Evolutionary conservation across 2,797 vertebrate genomes (phyloP), one percentile per base, ranked within the genome.

Genomic region (Xyrichtys novacula): DNA sequence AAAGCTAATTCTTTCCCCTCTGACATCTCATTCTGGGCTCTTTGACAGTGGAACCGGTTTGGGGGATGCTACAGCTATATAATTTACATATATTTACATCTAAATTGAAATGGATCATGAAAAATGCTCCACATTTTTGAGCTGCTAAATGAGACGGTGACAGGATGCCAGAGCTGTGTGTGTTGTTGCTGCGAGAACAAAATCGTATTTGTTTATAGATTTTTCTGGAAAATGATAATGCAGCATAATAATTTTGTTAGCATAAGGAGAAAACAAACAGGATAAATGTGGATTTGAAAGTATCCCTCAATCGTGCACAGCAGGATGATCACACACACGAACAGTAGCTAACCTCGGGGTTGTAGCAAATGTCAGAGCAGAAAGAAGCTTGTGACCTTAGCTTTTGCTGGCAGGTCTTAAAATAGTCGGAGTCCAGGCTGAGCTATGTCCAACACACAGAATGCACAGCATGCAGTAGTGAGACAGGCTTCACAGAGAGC

Each of bases 81-180:
- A 10, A 90, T 90, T 87, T 83, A 80, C 85, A 89, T 81, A 78
- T 17, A 89, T 89, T 88, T 88, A 68, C 55, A 90, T 86, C 38
- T 77, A 85, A 84, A 89, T 81, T 78, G 67, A 83, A 85, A 71
- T 47, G 70, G 78, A 82, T 81, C 32, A 49, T 46, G 42, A 14
- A 62, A 71, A 85, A 71, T 7, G 9, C 44, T 79, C 77, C 34
- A 19, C 16, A 76, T 47, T 72, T 67, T 62, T 26, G 39, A 68
- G 48, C 42, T 32, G 26, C 17, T 44, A 78, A 80, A 84, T 61
- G 32, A 82, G 54, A 31, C 53, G 20, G 31, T 54, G 68, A 54
- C 11, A 57, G 3, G 22, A 26, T 3, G 38, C 23, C 39, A 15
- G 16, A n/a, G n/a, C n/a, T n/a, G n/a, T n/a, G n/a, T n/a, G n/a